These are phyloP conservation scores for Hydractinia echinata DNA, from an alignment of 30 jellyfish, hydroid and myxozoan genomes.

Conservation along the genomic window DNA sequence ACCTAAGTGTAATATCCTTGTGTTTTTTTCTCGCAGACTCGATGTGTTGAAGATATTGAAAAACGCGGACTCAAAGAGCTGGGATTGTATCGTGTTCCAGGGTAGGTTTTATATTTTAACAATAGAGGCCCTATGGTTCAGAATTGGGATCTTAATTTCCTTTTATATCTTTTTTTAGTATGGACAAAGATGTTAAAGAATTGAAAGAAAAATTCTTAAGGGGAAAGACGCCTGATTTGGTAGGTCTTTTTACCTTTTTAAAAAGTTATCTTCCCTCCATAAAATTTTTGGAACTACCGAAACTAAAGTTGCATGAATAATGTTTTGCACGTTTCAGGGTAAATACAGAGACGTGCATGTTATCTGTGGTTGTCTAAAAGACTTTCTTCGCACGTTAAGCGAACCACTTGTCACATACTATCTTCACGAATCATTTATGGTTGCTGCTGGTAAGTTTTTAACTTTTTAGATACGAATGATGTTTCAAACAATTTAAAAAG, in stretches of 20 bases:
- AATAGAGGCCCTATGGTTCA: too few relatives aligned
- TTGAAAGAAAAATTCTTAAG: constrained; percentile 76
- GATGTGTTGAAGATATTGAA: constrained; percentile 78
- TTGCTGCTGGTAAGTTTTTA: constrained; percentile 64
- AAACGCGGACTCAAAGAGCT: constrained; percentile 79
- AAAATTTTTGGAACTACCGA: not conserved
- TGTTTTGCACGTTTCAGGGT: constrained; percentile 36
- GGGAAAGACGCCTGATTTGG: constrained; percentile 86
- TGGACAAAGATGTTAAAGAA: constrained; percentile 90
- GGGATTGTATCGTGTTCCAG: constrained; percentile 97
- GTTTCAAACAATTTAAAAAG: not conserved
- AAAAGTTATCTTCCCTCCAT: too few relatives aligned
- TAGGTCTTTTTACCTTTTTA: not conserved
- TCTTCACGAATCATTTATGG: constrained; percentile 83
- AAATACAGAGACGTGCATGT: constrained; percentile 80
- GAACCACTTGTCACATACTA: constrained; percentile 91
- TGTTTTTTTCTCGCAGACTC: constrained; percentile 28
- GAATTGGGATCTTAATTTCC: not conserved
- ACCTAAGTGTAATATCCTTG: too few relatives aligned
- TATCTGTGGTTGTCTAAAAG: constrained; percentile 75
- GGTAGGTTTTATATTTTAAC: constrained; percentile 53
- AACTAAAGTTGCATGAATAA: not conserved
- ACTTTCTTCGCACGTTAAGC: constrained; percentile 63
- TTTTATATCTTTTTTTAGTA: constrained; percentile 29
- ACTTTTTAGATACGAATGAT: too few relatives aligned